Evolutionary conservation across 2,888 invertebrate genomes (phyloP).

Genomic region (Rhaphigaster nebulosa): DNA sequence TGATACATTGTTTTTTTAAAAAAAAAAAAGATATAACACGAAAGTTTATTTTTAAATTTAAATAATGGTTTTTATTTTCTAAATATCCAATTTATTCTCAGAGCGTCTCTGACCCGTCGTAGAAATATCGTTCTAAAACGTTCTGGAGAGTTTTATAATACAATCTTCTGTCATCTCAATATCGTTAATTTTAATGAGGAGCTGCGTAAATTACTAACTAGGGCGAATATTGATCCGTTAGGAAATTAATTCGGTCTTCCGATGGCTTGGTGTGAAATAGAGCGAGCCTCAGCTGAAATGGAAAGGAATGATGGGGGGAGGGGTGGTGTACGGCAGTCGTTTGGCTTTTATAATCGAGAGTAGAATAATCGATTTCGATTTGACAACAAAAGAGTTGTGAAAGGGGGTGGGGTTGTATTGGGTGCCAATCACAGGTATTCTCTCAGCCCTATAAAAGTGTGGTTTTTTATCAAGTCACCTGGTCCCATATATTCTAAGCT

Average conservation of each 20-base stretch:
- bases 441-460: background rate
- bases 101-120: too few relatives aligned
- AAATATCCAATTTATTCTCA: too few relatives aligned
- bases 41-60: too few relatives aligned
- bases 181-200: background rate
- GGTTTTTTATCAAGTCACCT: background rate
- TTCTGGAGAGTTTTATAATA: too few relatives aligned
- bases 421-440: background rate
- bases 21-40: too few relatives aligned
- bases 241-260: background rate
- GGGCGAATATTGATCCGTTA: background rate
- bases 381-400: background rate
- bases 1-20: too few relatives aligned
- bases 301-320: too few relatives aligned
- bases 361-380: conserved; percentile 15
- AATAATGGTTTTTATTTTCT: too few relatives aligned
- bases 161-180: background rate
- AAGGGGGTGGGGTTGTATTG: background rate
- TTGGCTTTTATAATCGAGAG: conserved; percentile 5
- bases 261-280: background rate
- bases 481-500: background rate
- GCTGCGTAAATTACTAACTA: background rate
- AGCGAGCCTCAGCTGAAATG: background rate
- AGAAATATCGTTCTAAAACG: too few relatives aligned
- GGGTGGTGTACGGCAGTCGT: background rate